Evolutionary conservation across 1,140 invertebrate species (phyloP).

Genomic region (Zaprionus gabonicus): DNA sequence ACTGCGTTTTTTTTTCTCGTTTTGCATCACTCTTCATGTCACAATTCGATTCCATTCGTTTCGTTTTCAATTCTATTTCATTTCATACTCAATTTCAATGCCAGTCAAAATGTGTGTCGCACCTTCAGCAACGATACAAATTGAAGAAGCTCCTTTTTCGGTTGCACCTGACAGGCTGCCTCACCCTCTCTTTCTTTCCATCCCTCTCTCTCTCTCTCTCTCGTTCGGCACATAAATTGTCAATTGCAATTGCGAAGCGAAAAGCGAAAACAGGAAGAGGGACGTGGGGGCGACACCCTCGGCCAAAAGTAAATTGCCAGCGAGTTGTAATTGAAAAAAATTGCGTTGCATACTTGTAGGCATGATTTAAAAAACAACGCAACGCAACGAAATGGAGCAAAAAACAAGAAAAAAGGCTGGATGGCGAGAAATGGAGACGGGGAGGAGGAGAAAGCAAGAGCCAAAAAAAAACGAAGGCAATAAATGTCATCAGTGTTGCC

Average conservation of each 20-base stretch:
- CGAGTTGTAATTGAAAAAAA: slow-evolving; percentile 58
- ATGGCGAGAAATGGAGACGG: neutral
- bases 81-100: slow-evolving; percentile 13
- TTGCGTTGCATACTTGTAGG: slow-evolving; percentile 57
- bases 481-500: neutral
- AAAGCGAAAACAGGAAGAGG: slow-evolving; percentile 7
- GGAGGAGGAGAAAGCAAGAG: neutral
- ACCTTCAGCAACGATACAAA: slow-evolving; percentile 29
- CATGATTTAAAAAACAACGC: slow-evolving; percentile 43
- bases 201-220: no score
- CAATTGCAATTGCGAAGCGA: slow-evolving; percentile 41
- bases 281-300: neutral
- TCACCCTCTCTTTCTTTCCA: no score
- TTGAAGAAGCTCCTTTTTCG: neutral
- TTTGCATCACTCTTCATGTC: neutral
- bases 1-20: neutral
- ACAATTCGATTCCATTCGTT: slow-evolving; percentile 8
- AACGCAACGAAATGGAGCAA: neutral
- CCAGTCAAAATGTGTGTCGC: slow-evolving; percentile 27
- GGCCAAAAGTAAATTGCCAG: slow-evolving; percentile 25
- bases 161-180: neutral
- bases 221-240: slow-evolving; percentile 31
- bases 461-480: neutral
- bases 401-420: neutral
- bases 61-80: neutral